Evolutionary conservation across 2,888 invertebrate species (phyloP), one percentile per base, ranked within the genome.

Genomic region (Smittia sp.): DNA sequence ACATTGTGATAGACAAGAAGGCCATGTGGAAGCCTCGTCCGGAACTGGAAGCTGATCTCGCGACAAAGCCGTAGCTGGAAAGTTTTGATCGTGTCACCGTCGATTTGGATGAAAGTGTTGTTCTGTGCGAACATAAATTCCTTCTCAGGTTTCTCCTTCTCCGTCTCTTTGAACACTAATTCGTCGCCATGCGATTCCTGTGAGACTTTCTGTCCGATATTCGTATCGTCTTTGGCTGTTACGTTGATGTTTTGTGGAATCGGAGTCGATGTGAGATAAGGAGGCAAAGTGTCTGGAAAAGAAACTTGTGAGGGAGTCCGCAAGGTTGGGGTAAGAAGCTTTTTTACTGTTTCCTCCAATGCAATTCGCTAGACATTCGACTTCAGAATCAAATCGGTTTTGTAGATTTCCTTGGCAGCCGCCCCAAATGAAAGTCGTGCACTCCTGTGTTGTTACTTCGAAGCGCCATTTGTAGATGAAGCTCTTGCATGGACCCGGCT

Each of bases 101-200:
- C 93, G 68, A 95, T 86, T 80, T 94, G 94, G 79, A 95, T 94
- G 81, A 90, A 94, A 1, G 94, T 94, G 79, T 94, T 93, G 77
- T 92, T 92, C 79, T 93, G 91, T 20, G 94, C 93, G 81, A 94
- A 94, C 89, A 94, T 93, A 81, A 94, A 95, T n/a, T 92, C 93
- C 78, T 89, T 89, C 77, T 91, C 89, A 78, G 91, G 87, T 27
- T 54, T 54, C 20, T 62, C 62, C 0, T 15, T 72, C 1, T 93
- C 93, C 2, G 92, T 91, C 82, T 93, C 93, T 78, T 90, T 90
- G 79, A 94, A 93, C 0, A 93, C 93, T 65, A 94, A 84, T 80
- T 91, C 90, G 76, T 91, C 86, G 73, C 92, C 92, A 76, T 93
- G 85, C 77, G 89, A 86, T 77, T 90, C 89, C 73, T 62, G 2